Conservation (phyloP, 2,797 vertebrate genomes). For the Scleropages formosus region DNA sequence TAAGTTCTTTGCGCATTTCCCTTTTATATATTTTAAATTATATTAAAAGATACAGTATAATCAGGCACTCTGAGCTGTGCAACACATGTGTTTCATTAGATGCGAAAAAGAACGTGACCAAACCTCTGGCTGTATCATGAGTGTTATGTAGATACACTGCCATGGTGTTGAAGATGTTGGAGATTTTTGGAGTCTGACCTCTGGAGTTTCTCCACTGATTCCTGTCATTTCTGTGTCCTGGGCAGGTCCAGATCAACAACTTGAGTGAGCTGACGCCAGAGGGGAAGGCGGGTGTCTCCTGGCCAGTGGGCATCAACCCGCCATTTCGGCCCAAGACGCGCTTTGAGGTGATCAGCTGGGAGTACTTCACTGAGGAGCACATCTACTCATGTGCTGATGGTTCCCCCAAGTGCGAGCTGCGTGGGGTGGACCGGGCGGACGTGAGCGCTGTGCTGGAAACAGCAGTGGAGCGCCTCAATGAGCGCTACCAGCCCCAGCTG, state of each 20-base stretch:
- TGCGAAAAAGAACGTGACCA: too few relatives aligned
- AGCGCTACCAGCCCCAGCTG: slow-evolving; percentile 84
- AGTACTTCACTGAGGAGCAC: slow-evolving; percentile 95
- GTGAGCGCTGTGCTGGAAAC: slow-evolving; percentile 80
- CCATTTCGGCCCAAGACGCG: slow-evolving; percentile 86
- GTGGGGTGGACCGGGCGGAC: slow-evolving; percentile 80
- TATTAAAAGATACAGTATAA: too few relatives aligned
- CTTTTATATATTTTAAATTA: too few relatives aligned
- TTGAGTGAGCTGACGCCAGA: slow-evolving; percentile 85
- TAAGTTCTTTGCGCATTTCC: too few relatives aligned
- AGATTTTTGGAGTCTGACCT: background rate
- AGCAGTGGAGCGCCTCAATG: slow-evolving; percentile 84
- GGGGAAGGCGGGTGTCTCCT: slow-evolving; percentile 78
- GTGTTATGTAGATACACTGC: background rate
- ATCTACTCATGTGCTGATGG: slow-evolving; percentile 85
- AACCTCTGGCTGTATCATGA: background rate
- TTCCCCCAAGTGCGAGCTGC: slow-evolving; percentile 89
- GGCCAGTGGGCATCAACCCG: slow-evolving; percentile 88
- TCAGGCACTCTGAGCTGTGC: too few relatives aligned
- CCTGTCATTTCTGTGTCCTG: slow-evolving; percentile 12
- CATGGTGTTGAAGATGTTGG: background rate
- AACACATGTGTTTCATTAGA: too few relatives aligned
- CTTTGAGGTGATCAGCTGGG: slow-evolving; percentile 97
- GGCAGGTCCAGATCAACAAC: slow-evolving; percentile 93
- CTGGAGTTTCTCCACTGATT: too few relatives aligned